These are phyloP conservation scores for Pteria penguin DNA, from an alignment of 2,888 invertebrate genomes.

Conservation along the genomic window DNA sequence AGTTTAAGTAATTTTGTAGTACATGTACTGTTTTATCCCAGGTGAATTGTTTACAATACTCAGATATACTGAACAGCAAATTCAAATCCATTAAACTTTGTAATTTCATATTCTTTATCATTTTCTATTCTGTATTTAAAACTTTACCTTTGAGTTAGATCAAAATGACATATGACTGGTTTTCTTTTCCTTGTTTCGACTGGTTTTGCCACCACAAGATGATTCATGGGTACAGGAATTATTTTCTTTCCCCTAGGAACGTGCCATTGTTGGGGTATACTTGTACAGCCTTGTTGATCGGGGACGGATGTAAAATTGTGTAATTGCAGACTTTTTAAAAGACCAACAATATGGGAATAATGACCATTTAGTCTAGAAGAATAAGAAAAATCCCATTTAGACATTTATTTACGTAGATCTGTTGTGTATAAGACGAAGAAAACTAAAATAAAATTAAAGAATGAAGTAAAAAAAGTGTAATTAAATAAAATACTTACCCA, in stretches of 20 bases:
- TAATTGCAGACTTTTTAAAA: constrained; percentile 44
- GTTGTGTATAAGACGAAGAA: too few species aligned
- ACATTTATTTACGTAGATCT: too few species aligned
- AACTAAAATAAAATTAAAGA: too few species aligned
- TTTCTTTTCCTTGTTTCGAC: constrained; percentile 38
- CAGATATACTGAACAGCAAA: too few species aligned
- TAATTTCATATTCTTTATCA: too few species aligned
- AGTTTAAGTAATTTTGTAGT: too few species aligned
- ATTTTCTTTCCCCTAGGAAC: constrained; percentile 44
- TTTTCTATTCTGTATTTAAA: too few species aligned
- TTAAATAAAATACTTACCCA: not conserved
- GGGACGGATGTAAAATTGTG: constrained; percentile 43
- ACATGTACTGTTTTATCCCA: too few species aligned
- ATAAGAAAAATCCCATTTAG: too few species aligned
- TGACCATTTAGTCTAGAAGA: constrained; percentile 42
- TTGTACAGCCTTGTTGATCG: constrained; percentile 41
- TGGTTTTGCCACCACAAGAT: constrained; percentile 45
- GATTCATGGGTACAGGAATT: constrained; percentile 38
- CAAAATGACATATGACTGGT: constrained; percentile 31
- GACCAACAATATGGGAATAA: constrained; percentile 44
- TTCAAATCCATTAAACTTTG: too few species aligned
- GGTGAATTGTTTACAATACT: too few species aligned
- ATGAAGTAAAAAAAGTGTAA: too few species aligned
- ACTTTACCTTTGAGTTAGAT: constrained; percentile 20
- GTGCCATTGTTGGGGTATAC: constrained; percentile 50